Percentiles rank a stretch among this genome's conserved stretches.
Conservation (phyloP, 30 jellyfish, hydroid and myxozoan species). For the Morbakka virulenta region DNA sequence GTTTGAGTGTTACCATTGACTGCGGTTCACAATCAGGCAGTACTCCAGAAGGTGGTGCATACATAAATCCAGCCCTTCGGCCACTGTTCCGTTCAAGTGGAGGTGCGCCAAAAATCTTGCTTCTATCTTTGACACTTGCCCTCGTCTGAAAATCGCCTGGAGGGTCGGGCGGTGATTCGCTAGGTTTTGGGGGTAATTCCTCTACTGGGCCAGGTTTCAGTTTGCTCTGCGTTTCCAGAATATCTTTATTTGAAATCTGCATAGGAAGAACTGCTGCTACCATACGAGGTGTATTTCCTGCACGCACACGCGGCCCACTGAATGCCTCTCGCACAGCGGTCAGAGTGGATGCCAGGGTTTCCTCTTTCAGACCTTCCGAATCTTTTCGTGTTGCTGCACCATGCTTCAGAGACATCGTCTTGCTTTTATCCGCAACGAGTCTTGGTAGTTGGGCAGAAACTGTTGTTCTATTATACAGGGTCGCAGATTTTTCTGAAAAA, state of each 20-base stretch:
- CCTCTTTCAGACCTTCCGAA: constrained; percentile 6
- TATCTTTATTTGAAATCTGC: constrained; percentile 42
- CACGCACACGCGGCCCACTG: constrained; percentile 45
- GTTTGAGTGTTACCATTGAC: constrained; percentile 7
- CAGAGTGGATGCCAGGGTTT: constrained; percentile 36
- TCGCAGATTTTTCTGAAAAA: constrained; percentile 1
- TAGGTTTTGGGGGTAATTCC: constrained; percentile 8
- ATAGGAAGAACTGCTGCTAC: no score
- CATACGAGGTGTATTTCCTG: no score
- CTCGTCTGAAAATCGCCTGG: constrained; percentile 31
- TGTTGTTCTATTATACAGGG: constrained; percentile 1
- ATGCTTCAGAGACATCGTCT: constrained; percentile 21
- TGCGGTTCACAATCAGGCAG: constrained; percentile 35
- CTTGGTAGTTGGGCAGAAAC: constrained; percentile 25
- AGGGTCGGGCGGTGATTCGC: constrained; percentile 18
- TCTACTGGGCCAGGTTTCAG: constrained; percentile 61
- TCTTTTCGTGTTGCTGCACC: neutral
- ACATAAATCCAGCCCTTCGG: constrained; percentile 38
- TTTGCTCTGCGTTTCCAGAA: constrained; percentile 30
- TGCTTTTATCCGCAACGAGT: constrained; percentile 26
- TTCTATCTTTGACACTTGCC: constrained; percentile 68
- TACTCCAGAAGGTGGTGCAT: no score
- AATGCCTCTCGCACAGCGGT: constrained; percentile 52
- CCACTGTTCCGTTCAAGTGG: constrained; percentile 7
- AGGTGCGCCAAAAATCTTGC: constrained; percentile 46